Evolutionary conservation across 2,888 invertebrate genomes (phyloP), one percentile per base, ranked within the genome.

Genomic region (Ophion costatus): DNA sequence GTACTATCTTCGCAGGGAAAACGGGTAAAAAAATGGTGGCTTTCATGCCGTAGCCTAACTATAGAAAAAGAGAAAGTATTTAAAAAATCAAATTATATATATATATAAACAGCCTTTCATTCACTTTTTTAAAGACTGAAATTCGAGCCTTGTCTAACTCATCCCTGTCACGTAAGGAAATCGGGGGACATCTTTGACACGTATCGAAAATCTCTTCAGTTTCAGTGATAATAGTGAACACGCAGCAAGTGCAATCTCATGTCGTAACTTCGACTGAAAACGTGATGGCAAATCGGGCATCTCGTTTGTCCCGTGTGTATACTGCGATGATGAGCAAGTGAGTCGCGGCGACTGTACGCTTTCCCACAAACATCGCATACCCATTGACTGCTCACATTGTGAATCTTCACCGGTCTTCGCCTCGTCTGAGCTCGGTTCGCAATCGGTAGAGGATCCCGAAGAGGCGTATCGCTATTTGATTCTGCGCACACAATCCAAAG

Each of bases 251-350:
- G 95, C 88, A 95, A 95, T 87, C 95, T 94, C 95, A 95, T 95
- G 87, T 95, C 95, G 90, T 95, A 95, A 85, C 95, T 95, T 84
- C 96, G 93, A 88, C 95, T 95, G 91, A 96, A 95, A 83, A 95
- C 95, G 86, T 95, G 94, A 87, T 94, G 95, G 88, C 96, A 96
- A 75, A 96, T 95, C 10, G 95, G 95, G 88, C 96, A 96, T 89
- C 95, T 95, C 38, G 96, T 96, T 92, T 95, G 95, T 38, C 96
- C 96, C 78, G 95, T 95, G 89, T 96, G 96, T 67, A 95, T 92
- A 88, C 93, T 93, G 88, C 93, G 93, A 88, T 94, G 94, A 85
- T 94, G 94, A 75, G 94, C 92, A 76, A 94, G 90, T 82, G 93
- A 94, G 89, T 94, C 93, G 64, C 93, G 93, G 84, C 94, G 94